Conservation (phyloP, 2,113 vertebrate genomes). For the Symphodus melops region DNA sequence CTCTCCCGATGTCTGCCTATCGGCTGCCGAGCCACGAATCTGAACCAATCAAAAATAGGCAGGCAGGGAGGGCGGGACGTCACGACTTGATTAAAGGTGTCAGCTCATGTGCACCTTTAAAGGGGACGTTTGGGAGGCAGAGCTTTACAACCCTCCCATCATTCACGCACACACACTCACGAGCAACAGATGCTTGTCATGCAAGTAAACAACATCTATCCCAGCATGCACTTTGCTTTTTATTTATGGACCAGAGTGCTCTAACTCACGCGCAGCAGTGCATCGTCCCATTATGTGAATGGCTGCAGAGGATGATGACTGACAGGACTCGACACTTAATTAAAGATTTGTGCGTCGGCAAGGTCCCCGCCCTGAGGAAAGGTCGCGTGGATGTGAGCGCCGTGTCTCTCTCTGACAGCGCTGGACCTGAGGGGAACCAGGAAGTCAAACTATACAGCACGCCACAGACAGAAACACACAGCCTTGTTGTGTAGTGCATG, state of each 20-base stretch:
- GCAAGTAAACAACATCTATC: constrained; percentile 32
- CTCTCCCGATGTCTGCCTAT: too few species aligned
- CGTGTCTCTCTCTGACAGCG: constrained; percentile 9
- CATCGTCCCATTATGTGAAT: background rate
- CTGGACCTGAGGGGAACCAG: constrained; percentile 18
- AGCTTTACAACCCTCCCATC: constrained; percentile 34
- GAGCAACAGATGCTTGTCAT: constrained; percentile 31
- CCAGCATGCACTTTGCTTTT: constrained; percentile 28
- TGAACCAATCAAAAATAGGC: too few species aligned
- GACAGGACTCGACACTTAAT: constrained; percentile 31
- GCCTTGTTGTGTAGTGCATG: constrained; percentile 4
- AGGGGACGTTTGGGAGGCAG: background rate
- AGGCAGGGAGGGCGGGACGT: too few species aligned
- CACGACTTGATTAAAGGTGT: too few species aligned
- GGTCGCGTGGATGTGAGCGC: constrained; percentile 32
- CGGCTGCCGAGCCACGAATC: too few species aligned
- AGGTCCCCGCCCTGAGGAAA: constrained; percentile 39
- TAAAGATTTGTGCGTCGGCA: constrained; percentile 37
- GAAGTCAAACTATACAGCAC: constrained; percentile 8
- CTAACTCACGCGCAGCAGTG: constrained; percentile 10
- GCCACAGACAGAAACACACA: background rate
- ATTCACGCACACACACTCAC: constrained; percentile 31
- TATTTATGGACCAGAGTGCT: constrained; percentile 38
- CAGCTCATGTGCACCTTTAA: constrained; percentile 6
- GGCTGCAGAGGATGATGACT: constrained; percentile 32